phyloP scores from a whole-genome alignment of 2,888 invertebrate genomes.

The Tigriopus californicus region DNA sequence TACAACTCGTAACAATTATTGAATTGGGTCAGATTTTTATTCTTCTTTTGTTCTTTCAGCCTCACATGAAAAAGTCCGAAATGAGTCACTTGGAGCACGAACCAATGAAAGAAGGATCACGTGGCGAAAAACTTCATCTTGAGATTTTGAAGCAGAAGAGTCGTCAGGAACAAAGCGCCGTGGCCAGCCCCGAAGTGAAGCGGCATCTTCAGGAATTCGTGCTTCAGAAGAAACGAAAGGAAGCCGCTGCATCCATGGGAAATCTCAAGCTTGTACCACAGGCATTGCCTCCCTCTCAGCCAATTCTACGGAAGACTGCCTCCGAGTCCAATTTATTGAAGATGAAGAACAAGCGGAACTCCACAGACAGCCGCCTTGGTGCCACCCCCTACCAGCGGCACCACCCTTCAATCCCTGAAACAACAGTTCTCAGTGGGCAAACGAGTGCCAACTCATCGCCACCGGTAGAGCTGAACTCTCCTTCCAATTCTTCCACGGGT shows the following conservation, averaged over 20 bases:
- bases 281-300: not conserved
- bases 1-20: no score
- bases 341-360: slow-evolving; percentile 54
- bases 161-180: slow-evolving; percentile 84
- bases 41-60: no score
- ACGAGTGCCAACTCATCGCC: no score
- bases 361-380: not conserved
- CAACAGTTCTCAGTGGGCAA: no score
- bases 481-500: no score
- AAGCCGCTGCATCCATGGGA: slow-evolving; percentile 35
- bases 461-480: no score
- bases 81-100: no score
- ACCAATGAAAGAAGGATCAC: no score
- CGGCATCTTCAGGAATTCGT: slow-evolving; percentile 75
- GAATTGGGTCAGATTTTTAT: no score
- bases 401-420: not conserved
- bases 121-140: slow-evolving; percentile 50
- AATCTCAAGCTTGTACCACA: slow-evolving; percentile 1
- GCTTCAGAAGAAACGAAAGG: slow-evolving; percentile 54
- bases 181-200: slow-evolving; percentile 89
- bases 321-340: slow-evolving; percentile 92
- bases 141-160: slow-evolving; percentile 79
- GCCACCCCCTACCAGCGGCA: not conserved
- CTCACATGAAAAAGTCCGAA: no score
- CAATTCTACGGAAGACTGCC: slow-evolving; percentile 37